These are phyloP conservation scores for Caenorhabditis brenneri DNA, from an alignment of 1,140 invertebrate species.

Conservation along the genomic window DNA sequence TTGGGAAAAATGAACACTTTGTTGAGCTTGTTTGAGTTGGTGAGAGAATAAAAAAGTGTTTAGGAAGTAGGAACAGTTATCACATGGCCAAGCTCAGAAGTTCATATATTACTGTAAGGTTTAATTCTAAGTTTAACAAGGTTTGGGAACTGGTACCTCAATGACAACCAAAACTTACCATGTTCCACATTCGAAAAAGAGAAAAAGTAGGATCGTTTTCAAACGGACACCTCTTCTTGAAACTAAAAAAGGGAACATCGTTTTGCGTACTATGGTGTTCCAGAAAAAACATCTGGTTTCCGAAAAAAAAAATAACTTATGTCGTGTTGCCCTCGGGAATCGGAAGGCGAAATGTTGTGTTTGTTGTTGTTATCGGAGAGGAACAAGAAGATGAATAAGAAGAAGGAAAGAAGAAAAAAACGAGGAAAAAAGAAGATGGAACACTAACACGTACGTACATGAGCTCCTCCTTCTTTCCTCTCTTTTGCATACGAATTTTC, in stretches of 20 bases:
- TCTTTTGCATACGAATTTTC: constrained; percentile 13
- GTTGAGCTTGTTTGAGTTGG: too few relatives aligned
- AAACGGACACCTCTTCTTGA: background rate
- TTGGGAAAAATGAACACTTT: too few relatives aligned
- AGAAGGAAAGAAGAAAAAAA: background rate
- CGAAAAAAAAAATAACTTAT: background rate
- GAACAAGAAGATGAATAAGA: background rate
- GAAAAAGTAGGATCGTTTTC: too few relatives aligned
- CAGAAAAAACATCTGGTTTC: background rate
- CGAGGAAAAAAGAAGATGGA: constrained; percentile 14
- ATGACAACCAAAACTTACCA: too few relatives aligned
- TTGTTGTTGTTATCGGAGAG: constrained; percentile 29
- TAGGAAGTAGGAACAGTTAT: too few relatives aligned
- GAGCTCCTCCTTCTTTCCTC: background rate
- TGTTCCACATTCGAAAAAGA: background rate
- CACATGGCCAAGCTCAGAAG: too few relatives aligned
- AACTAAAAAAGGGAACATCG: background rate
- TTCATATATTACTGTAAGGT: too few relatives aligned
- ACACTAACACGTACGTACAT: constrained; percentile 21
- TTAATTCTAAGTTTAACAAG: too few relatives aligned
- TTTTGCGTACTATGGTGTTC: constrained; percentile 31
- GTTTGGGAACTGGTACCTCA: too few relatives aligned
- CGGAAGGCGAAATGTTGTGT: constrained; percentile 27
- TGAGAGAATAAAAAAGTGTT: too few relatives aligned
- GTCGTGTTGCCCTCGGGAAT: constrained; percentile 32